Percentiles rank a stretch among this genome's conserved stretches.
phyloP scores from a whole-genome alignment of 1,140 invertebrate genomes.

The Saccostrea glomerata region DNA sequence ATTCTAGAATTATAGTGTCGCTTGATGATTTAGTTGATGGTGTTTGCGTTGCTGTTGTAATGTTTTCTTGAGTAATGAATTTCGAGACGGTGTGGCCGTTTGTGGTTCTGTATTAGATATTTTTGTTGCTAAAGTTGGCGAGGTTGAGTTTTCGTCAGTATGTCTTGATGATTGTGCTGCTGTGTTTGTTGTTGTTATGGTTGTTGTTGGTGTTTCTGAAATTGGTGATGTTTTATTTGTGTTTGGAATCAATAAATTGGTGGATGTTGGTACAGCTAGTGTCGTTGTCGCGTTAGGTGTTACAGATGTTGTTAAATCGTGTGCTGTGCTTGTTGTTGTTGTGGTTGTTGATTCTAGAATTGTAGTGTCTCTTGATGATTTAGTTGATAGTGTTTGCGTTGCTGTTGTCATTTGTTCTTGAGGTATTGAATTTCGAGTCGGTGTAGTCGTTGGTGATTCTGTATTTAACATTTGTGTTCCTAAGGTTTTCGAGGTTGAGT shows the following conservation, averaged over 20 bases:
- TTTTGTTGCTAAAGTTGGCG: too few species aligned
- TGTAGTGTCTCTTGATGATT: background rate
- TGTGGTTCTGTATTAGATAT: too few species aligned
- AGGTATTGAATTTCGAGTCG: background rate
- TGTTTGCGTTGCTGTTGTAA: background rate
- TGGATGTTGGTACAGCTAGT: too few species aligned
- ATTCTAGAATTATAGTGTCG: background rate
- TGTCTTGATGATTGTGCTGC: too few species aligned
- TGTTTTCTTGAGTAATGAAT: background rate
- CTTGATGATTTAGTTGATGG: background rate
- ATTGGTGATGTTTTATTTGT: too few species aligned
- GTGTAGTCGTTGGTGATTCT: background rate
- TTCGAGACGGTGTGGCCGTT: background rate
- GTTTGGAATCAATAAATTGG: too few species aligned
- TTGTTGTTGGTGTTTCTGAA: background rate
- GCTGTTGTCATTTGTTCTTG: background rate
- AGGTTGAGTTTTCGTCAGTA: too few species aligned
- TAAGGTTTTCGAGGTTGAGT: too few species aligned
- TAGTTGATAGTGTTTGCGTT: background rate
- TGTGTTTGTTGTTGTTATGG: background rate
- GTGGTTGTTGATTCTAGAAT: background rate
- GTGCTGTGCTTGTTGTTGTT: background rate
- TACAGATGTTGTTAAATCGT: background rate
- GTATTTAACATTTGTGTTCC: too few species aligned
- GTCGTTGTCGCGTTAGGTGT: background rate